Evolutionary conservation across 2,113 vertebrate genomes (phyloP), one percentile per base, ranked within the genome.

Genomic region (Elgaria multicarinata): DNA sequence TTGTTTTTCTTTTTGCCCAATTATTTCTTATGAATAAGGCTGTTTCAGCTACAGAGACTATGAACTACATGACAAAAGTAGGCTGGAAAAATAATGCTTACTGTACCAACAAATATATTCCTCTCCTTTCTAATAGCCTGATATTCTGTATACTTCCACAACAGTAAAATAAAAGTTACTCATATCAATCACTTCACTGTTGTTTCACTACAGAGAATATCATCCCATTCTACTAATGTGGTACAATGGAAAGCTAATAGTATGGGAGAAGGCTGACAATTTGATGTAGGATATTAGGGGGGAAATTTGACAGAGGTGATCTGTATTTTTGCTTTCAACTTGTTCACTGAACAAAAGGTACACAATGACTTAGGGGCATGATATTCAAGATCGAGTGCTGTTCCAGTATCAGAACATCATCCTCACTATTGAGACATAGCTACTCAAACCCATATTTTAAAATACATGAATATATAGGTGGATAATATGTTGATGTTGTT

Each of bases 161-260:
- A 81, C 18, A 44, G 87, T 10, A 91, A 82, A 10, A 90, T 14
- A 18, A 62, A 46, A 33, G 76, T 90, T 42, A 18, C 88, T 89
- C 88, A 31, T 86, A 94, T 90, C 82, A 92, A 81, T 92, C 28
- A 85, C 83, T 91, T 92, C 6, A 83, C 33, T 88, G 95, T 58
- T 75, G 81, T 92, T 93, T 91, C 94, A 91, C 87, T 92, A 94
- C 42, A 77, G n/a, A 93, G 94, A 93, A 36, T 31, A 93, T 90
- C 84, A n/a, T n/a, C n/a, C 87, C 80, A 6, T 85, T 95, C 93
- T 78, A 91, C 90, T 91, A 92, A 92, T 93, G 77, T 88, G 82
- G 89, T 93, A 75, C 77, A 93, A 92, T 92, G 66, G 79, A 92
- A 95, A 94, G 86, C 91, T 72, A 12, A 94, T 89, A 87, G 58